Conservation (phyloP, 2,797 vertebrate species). For the Lindbergichthys nudifrons region DNA sequence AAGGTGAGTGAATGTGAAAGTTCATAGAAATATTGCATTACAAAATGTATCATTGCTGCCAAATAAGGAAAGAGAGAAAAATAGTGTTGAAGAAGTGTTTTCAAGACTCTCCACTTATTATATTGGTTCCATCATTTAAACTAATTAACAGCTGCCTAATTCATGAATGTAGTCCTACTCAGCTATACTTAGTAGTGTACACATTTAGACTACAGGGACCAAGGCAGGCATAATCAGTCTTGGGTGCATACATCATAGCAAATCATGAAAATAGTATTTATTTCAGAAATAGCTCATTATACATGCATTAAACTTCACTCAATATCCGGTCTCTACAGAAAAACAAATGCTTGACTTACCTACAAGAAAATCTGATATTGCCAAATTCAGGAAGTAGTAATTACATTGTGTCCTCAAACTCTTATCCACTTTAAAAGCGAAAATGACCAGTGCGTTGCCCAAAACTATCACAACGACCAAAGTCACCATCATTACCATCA, state of each 20-base stretch:
- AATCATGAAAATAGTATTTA: not conserved
- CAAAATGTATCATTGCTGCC: not conserved
- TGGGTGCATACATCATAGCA: not conserved
- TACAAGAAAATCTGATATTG: constrained; percentile 92
- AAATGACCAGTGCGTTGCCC: constrained; percentile 89
- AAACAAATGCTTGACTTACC: constrained; percentile 75
- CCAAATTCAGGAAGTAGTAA: constrained; percentile 93
- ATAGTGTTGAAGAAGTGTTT: not conserved
- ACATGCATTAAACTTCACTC: not conserved
- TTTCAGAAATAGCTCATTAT: not conserved
- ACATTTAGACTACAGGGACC: not conserved
- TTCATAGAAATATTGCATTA: not conserved
- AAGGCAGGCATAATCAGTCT: not conserved
- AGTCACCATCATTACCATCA: constrained; percentile 87
- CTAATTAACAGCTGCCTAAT: not conserved
- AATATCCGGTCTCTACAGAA: not conserved
- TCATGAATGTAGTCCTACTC: not conserved
- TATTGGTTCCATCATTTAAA: not conserved
- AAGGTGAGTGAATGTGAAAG: not conserved
- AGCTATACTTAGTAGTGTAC: not conserved
- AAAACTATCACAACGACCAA: constrained; percentile 86
- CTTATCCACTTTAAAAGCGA: constrained; percentile 91
- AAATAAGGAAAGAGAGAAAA: not conserved
- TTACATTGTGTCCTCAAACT: constrained; percentile 90
- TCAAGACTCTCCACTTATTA: not conserved